Evolutionary conservation across 2,888 invertebrate genomes (phyloP).

Genomic region (Rotaria socialis): DNA sequence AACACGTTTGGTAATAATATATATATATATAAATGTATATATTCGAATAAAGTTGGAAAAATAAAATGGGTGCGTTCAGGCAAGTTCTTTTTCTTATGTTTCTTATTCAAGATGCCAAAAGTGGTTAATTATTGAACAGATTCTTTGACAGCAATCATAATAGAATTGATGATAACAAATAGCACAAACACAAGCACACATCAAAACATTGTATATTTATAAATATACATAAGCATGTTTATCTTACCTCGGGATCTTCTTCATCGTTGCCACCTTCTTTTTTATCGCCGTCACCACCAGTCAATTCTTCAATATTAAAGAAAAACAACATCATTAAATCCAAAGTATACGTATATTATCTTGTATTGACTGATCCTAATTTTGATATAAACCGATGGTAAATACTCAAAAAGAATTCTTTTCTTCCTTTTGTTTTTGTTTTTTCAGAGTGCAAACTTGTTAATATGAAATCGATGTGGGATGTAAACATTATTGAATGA

Average conservation of each 20-base stretch:
- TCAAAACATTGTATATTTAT: not conserved
- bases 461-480: not conserved
- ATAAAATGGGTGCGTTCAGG: not conserved
- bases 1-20: not conserved
- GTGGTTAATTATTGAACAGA: not conserved
- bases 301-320: not conserved
- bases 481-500: not conserved
- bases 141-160: not conserved
- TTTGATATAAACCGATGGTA: not conserved
- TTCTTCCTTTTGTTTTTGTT: not conserved
- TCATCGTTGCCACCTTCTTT: not conserved
- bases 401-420: no score
- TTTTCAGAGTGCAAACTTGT: not conserved
- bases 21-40: no score
- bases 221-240: not conserved
- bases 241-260: not conserved
- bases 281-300: not conserved
- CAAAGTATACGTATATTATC: not conserved
- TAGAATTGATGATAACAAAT: not conserved
- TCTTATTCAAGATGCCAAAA: not conserved
- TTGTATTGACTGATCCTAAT: not conserved
- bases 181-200: not conserved
- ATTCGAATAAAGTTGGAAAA: not conserved
- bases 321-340: not conserved
- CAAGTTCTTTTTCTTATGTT: not conserved